phyloP scores from a whole-genome alignment of 2,888 invertebrate genomes.

The Drosophila paranaensis region DNA sequence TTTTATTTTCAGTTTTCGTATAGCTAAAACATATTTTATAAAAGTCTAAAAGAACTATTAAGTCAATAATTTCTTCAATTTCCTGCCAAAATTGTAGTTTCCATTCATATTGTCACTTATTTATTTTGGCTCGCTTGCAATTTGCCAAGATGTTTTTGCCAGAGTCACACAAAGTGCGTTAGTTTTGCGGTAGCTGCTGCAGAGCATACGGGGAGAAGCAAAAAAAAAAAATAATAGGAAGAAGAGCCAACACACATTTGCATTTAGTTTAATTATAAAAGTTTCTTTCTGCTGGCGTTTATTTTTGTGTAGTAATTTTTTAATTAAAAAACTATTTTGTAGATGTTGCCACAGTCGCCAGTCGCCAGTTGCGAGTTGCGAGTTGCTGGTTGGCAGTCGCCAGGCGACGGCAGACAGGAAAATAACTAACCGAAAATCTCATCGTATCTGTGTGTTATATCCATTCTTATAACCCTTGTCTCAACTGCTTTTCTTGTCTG shows the following conservation, averaged over 20 bases:
- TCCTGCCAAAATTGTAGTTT: not conserved
- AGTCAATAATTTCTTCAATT: not conserved
- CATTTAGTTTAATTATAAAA: constrained; percentile 81
- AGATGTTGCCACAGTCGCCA: constrained; percentile 59
- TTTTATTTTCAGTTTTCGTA: no score
- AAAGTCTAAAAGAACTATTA: not conserved
- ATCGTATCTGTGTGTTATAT: constrained; percentile 39
- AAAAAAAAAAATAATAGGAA: not conserved
- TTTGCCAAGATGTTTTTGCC: constrained; percentile 20
- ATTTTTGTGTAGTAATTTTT: constrained; percentile 64
- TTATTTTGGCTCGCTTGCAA: constrained; percentile 12
- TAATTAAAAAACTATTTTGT: constrained; percentile 81
- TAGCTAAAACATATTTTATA: not conserved
- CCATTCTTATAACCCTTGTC: constrained; percentile 47
- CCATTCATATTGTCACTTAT: constrained; percentile 8
- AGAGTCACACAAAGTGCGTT: constrained; percentile 15
- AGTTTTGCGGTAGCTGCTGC: constrained; percentile 22
- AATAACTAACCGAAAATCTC: constrained; percentile 59
- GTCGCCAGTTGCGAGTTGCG: constrained; percentile 17
- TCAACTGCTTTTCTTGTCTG: constrained; percentile 25
- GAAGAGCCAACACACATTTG: constrained; percentile 64
- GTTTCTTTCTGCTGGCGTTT: constrained; percentile 51
- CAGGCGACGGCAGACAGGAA: constrained; percentile 24
- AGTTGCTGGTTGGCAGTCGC: constrained; percentile 6
- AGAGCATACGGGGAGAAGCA: constrained; percentile 14